Evolutionary conservation across 2,797 vertebrate genomes (phyloP).

Genomic region (Sylvia borin): DNA sequence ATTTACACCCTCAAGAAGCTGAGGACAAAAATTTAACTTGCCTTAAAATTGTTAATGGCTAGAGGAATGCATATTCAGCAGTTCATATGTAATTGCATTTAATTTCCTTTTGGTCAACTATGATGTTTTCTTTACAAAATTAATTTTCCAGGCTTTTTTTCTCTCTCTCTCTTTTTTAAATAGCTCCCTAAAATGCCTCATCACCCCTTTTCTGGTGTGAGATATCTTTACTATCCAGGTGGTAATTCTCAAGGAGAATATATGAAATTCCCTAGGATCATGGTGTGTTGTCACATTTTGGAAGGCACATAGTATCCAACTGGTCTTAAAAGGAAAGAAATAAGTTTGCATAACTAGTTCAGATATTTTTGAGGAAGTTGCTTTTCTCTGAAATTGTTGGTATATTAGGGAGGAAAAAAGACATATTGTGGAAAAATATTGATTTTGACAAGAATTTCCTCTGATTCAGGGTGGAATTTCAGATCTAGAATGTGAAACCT

Average conservation of each 20-base stretch:
- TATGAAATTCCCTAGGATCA: background rate
- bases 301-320: background rate
- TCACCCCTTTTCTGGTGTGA: background rate
- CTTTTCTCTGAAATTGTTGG: background rate
- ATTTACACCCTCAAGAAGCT: background rate
- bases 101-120: background rate
- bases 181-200: background rate
- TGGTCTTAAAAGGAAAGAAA: background rate
- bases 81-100: background rate
- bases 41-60: background rate
- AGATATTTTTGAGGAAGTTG: background rate
- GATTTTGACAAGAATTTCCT: background rate
- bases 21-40: background rate
- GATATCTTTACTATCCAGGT: background rate
- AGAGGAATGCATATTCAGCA: background rate
- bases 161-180: background rate
- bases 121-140: background rate
- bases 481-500: rapidly evolving
- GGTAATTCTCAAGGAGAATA: background rate
- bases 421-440: background rate
- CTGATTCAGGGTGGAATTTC: background rate
- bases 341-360: background rate
- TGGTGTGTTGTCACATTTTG: rapidly evolving
- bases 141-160: rapidly evolving
- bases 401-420: rapidly evolving